Evolutionary conservation across 2,113 vertebrate genomes (phyloP), one percentile per base, ranked within the genome.

Genomic region (Sphyrna mokarran): DNA sequence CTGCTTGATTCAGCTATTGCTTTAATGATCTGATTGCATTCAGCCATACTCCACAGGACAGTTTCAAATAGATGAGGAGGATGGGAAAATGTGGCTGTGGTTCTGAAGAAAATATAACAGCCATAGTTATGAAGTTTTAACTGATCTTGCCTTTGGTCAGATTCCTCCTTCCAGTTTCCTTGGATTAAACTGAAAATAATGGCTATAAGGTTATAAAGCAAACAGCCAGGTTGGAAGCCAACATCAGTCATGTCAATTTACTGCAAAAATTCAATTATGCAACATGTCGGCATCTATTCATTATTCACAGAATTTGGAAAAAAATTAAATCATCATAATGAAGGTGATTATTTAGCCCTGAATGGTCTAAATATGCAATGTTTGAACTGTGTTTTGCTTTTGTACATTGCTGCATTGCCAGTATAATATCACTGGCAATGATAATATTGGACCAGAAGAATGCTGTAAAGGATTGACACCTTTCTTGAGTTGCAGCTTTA

Each of bases 141-240:
- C 58, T 33, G 29, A 63, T 14, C 87, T 58, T 63, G 87, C 87
- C 14, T 58, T 91, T 91, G 29, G 54, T 91, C 87, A 91, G 29
- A 63, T n/a, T 83, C 80, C 37, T 91, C 87, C 63, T 91, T 91
- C 54, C 29, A 16, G 61, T 91, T 10, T 90, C 16, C 87, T 33
- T 91, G 33, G 33, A 91, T 91, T 14, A 29, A 91, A n/a, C 58
- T 63, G 54, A 91, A 91, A 91, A 61, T 61, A 91, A 91, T 61
- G 26, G 26, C 26, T 1, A 48, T 10, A 48, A 87, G 48, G 48
- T 54, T 54, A 86, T 23, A 86, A 48, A 23, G 85, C 85, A 87
- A 87, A 48, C 11, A 48, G 85, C 18, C 87, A 63, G 23, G 54
- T 91, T 61, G 58, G 86, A 91, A 91, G 33, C 13, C 2, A 91